Evolutionary conservation across 2,888 invertebrate genomes (phyloP).

Genomic region (Malthinus flaveolus): DNA sequence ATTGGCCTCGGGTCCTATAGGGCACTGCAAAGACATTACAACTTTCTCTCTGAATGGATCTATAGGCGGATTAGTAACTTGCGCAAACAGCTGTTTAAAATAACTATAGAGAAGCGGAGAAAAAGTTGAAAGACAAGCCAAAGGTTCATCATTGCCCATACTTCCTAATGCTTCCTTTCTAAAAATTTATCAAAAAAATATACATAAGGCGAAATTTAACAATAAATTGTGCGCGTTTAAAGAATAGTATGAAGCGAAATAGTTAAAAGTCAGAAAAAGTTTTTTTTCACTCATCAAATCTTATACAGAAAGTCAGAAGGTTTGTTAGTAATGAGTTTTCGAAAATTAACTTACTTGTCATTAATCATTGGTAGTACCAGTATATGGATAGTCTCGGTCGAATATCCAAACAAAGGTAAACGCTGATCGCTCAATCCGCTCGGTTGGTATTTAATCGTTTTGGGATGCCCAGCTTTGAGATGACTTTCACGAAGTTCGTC

Average conservation of each 20-base stretch:
- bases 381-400: constrained; percentile 92
- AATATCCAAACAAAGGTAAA: constrained; percentile 89
- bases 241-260: neutral
- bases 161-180: constrained; percentile 98
- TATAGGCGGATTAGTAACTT: constrained; percentile 99
- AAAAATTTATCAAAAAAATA: constrained; percentile 37
- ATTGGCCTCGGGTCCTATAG: constrained; percentile 95
- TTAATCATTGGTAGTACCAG: constrained; percentile 95
- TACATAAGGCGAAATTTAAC: neutral
- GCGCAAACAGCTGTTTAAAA: constrained; percentile 98
- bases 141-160: constrained; percentile 98
- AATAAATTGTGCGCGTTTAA: neutral
- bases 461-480: constrained; percentile 46
- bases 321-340: no score
- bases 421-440: constrained; percentile 77
- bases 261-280: neutral
- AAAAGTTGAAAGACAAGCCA: constrained; percentile 95
- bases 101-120: constrained; percentile 95
- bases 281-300: neutral
- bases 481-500: constrained; percentile 75
- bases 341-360: constrained; percentile 57
- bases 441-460: constrained; percentile 53
- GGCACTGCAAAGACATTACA: constrained; percentile 97
- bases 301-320: no score
- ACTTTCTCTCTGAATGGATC: constrained; percentile 99